Evolutionary conservation across 92 coral and sea anemone species (phyloP).

Genomic region (Phenganax marumi): DNA sequence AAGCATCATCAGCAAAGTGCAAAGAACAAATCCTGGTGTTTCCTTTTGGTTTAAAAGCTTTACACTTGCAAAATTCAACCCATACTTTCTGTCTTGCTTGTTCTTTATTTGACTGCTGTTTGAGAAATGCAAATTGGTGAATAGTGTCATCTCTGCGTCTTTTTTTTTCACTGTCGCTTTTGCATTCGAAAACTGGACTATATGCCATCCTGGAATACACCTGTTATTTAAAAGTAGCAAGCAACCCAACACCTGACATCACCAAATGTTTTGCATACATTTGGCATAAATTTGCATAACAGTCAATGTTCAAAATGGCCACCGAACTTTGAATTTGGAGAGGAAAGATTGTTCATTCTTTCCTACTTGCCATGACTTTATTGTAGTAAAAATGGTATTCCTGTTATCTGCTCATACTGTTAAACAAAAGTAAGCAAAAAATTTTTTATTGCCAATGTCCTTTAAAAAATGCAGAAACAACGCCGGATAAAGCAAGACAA

Average conservation of each 20-base stretch:
- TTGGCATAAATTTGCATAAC: not conserved
- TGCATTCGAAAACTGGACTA: not conserved
- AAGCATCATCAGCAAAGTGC: slow-evolving; percentile 26
- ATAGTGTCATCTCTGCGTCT: not conserved
- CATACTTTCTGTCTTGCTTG: slow-evolving; percentile 1
- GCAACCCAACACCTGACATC: slow-evolving; percentile 4
- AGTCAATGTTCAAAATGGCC: not conserved
- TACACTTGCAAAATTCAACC: slow-evolving; percentile 38
- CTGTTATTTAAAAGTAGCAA: no score
- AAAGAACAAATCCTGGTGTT: slow-evolving; percentile 22
- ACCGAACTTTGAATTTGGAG: not conserved
- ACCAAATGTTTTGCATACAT: not conserved
- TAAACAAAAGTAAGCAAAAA: not conserved
- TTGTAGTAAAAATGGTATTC: not conserved
- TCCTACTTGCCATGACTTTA: not conserved
- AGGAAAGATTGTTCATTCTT: not conserved
- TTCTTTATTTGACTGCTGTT: not conserved
- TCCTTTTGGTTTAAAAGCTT: slow-evolving; percentile 11
- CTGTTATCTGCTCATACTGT: not conserved
- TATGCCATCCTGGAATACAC: not conserved
- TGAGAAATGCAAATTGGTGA: not conserved
- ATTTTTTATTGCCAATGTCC: slow-evolving; percentile 4
- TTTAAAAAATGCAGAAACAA: no score
- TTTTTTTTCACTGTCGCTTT: not conserved
- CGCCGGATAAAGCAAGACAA: no score